Percentiles rank a stretch among this genome's conserved stretches.
Evolutionary conservation across 2,113 vertebrate genomes (phyloP).

Genomic region (Rhagologus leucostigma): DNA sequence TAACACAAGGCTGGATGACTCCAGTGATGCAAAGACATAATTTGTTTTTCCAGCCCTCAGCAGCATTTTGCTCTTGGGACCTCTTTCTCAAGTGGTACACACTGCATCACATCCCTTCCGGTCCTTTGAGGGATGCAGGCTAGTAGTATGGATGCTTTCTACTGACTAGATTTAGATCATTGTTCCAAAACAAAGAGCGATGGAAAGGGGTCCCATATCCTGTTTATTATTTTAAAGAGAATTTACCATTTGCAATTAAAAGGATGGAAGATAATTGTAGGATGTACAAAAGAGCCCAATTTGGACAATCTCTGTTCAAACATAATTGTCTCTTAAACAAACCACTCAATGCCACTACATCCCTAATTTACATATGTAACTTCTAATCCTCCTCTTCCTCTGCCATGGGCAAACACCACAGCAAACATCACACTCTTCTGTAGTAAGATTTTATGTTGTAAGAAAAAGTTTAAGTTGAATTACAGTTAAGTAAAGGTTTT

Average conservation of each 20-base stretch:
- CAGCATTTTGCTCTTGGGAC: background rate
- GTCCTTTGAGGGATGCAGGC: background rate
- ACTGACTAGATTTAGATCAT: background rate
- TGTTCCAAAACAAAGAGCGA: background rate
- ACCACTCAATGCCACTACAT: background rate
- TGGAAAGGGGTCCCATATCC: background rate
- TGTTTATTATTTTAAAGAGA: background rate
- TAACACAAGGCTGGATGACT: background rate
- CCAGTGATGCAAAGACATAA: background rate
- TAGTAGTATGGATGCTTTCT: background rate
- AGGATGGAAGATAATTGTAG: background rate
- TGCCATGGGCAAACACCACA: background rate
- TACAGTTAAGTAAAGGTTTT: background rate
- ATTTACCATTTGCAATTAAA: background rate
- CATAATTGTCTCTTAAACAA: background rate
- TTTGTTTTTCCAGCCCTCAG: background rate
- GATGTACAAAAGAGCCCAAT: background rate
- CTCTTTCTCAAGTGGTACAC: background rate
- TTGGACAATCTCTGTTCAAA: background rate
- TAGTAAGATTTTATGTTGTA: background rate
- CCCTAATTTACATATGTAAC: background rate
- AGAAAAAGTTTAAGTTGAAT: background rate
- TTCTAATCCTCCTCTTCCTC: background rate
- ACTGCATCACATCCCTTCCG: background rate
- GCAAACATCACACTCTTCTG: background rate